phyloP scores from a whole-genome alignment of 64 coral and sea anemone species.

The Actinia tenebrosa region DNA sequence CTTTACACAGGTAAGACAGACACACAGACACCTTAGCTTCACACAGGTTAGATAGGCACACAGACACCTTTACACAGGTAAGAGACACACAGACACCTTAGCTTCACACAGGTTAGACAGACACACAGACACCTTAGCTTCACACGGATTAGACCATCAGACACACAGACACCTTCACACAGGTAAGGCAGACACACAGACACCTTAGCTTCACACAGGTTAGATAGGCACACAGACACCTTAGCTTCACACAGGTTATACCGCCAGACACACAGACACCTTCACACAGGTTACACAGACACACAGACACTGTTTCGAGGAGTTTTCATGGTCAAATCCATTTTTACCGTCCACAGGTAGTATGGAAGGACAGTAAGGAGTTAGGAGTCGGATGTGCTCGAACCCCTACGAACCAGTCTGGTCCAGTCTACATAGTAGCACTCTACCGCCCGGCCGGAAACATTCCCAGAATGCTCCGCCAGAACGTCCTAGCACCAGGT shows the following conservation, averaged over 20 bases:
- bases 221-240: background rate
- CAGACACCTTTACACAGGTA: background rate
- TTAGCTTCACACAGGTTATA: too few relatives aligned
- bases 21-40: background rate
- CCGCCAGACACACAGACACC: too few relatives aligned
- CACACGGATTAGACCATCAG: background rate
- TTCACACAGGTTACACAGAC: background rate
- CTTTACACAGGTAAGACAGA: slow-evolving; percentile 72
- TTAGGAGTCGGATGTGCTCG: slow-evolving; percentile 67
- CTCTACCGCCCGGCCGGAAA: slow-evolving; percentile 90
- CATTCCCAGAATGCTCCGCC: slow-evolving; percentile 67
- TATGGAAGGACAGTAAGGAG: slow-evolving; percentile 74
- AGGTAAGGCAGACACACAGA: background rate
- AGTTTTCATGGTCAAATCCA: too few relatives aligned
- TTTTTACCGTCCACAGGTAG: slow-evolving; percentile 29
- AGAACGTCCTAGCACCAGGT: slow-evolving; percentile 72
- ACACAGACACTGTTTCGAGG: background rate
- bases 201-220: background rate
- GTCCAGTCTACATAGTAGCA: slow-evolving; percentile 72
- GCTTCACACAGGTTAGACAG: background rate
- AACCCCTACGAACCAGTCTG: slow-evolving; percentile 27
- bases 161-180: background rate
- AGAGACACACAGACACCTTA: background rate
- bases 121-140: background rate
- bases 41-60: background rate